Base-by-base conservation (phyloP, 2,888 invertebrate genomes). In the Philereme vetulata region DNA sequence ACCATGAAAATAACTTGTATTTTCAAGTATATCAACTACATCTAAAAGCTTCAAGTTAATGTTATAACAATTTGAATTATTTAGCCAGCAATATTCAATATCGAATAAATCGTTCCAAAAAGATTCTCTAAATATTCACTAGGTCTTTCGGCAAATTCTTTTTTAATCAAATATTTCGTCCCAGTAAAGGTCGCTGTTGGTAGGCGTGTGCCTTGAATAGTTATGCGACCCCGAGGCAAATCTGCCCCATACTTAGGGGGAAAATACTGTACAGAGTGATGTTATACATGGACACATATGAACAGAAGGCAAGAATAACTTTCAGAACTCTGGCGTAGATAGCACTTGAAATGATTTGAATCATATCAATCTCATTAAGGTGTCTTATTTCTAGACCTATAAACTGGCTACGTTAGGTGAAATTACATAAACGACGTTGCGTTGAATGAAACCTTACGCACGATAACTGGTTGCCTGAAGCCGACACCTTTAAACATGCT, bases 81-180 rank as follows among this genome's bases (percentile, higher is more conserved):
- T 38, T 38, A 38, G 4, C 38, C 8, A 38, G 35, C 35, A 36
- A 36, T 6, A 38, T 8, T 7, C 47, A 47, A 47, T 3, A 5
- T 47, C 47, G n/a, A 47, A 47, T 47, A 47, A 47, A 34, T 34
- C 10, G 47, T 34, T 47, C 21, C 21, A 45, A 60, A 21, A 21
- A 21, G 60, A 68, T 66, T 61, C 58, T 64, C 61, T 44, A 60
- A 71, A 70, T 66, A 69, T 71, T 66, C 66, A 61, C 66, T 52
- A 56, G 60, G 67, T 65, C 70, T 68, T 64, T 69, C 66, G 66
- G 68, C 67, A 67, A 67, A 65, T 72, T 76, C 72, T 79, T 75
- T 75, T 79, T 77, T 81, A 82, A 78, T 81, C 78, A 80, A 81
- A 82, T 82, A 80, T 78, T 75, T 78, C 72, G 68, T 66, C 68